Percentiles rank a stretch among this genome's conserved stretches.
These are phyloP conservation scores for Sarcoramphus papa DNA, from an alignment of 2,797 vertebrate species.

Conservation along the genomic window DNA sequence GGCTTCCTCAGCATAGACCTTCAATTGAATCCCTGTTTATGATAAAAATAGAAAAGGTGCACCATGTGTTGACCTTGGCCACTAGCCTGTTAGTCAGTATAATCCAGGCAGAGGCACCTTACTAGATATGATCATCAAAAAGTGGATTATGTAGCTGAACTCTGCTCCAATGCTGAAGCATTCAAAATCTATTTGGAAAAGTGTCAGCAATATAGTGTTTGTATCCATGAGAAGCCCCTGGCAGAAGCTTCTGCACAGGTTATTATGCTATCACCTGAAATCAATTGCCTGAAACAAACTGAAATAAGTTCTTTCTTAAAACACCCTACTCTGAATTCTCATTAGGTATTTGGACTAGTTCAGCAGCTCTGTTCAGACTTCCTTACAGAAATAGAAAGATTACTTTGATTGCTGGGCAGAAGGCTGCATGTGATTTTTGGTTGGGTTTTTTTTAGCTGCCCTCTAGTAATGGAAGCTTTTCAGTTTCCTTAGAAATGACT, in stretches of 20 bases:
- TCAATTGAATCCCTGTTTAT: neutral
- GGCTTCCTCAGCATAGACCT: neutral
- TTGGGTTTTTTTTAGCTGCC: neutral
- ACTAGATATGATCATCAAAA: constrained; percentile 44
- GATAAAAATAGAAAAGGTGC: neutral
- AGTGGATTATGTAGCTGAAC: constrained; percentile 43
- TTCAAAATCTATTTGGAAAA: constrained; percentile 48
- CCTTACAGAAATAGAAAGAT: neutral
- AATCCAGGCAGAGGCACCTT: neutral
- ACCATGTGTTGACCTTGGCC: neutral
- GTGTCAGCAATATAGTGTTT: neutral
- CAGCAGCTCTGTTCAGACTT: neutral
- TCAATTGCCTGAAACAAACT: constrained; percentile 30
- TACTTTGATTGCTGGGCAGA: neutral
- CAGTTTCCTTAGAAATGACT: neutral
- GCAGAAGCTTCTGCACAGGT: neutral
- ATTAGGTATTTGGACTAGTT: neutral
- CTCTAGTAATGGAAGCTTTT: neutral
- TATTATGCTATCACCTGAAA: constrained; percentile 41
- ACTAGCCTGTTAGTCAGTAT: neutral
- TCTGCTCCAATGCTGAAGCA: neutral
- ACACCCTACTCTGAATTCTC: neutral
- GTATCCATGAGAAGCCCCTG: neutral
- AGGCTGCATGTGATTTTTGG: neutral
- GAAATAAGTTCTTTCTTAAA: constrained; percentile 11